Conservation (phyloP, 2,113 vertebrate genomes). For the Lampris incognitus region DNA sequence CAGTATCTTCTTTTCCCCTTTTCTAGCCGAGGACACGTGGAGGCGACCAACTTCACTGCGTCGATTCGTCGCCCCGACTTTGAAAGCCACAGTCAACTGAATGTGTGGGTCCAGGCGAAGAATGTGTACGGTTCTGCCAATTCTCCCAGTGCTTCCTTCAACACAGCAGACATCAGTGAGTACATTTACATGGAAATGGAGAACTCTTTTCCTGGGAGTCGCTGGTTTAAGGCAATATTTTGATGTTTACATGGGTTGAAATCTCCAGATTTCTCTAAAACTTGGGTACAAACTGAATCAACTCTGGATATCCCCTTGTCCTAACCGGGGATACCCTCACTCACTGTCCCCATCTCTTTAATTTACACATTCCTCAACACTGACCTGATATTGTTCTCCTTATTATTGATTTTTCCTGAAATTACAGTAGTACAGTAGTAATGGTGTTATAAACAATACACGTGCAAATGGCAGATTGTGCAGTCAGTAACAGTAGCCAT, state of each 20-base stretch:
- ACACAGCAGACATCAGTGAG: conserved; percentile 68
- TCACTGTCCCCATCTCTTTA: neutral
- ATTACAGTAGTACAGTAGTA: too few species aligned
- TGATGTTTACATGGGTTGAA: too few species aligned
- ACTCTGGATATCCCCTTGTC: neutral
- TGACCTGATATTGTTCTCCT: neutral
- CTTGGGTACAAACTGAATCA: neutral
- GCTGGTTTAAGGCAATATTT: neutral
- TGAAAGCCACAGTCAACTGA: conserved; percentile 13
- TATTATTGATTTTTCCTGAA: too few species aligned
- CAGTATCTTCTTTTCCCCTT: neutral
- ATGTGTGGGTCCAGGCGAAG: conserved; percentile 68
- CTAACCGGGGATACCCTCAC: neutral
- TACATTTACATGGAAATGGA: neutral
- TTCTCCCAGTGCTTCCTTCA: conserved; percentile 41
- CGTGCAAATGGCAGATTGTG: too few species aligned
- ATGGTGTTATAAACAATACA: too few species aligned
- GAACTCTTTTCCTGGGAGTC: neutral
- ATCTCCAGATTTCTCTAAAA: too few species aligned
- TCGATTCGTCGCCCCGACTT: conserved; percentile 37
- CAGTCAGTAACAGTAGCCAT: too few species aligned
- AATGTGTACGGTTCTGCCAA: conserved; percentile 40
- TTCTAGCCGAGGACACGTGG: neutral
- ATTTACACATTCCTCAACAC: neutral
- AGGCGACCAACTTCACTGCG: neutral